Conservation (phyloP, 92 coral and sea anemone species). For the Palythoa grandiflora region DNA sequence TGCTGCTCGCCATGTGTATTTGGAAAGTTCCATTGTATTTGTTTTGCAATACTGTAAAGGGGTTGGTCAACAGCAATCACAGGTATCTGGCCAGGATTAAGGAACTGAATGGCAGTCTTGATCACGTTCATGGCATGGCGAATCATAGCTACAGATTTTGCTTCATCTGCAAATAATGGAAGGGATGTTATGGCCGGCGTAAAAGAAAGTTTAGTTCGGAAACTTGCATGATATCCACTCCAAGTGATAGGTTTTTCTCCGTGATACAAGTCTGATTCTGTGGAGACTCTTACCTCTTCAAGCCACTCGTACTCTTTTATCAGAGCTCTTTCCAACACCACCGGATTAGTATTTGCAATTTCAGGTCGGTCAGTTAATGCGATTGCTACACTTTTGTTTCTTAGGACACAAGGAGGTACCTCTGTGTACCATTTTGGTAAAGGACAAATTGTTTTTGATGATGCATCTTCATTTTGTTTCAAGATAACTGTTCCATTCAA, state of each 20-base stretch:
- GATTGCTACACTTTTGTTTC: conserved; percentile 11
- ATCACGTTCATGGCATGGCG: conserved; percentile 49
- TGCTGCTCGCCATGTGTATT: conserved; percentile 16
- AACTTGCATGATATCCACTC: background rate
- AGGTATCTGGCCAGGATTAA: conserved; percentile 50
- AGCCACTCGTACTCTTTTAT: background rate
- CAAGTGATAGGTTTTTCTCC: background rate
- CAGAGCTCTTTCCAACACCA: background rate
- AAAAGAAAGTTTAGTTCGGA: background rate
- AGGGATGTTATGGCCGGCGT: background rate
- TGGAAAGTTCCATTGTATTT: background rate
- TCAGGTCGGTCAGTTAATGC: background rate
- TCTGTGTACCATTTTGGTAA: conserved; percentile 26
- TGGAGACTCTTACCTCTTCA: background rate
- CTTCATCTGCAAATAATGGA: background rate
- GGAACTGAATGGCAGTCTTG: conserved; percentile 32
- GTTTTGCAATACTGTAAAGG: background rate
- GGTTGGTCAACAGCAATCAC: conserved; percentile 45
- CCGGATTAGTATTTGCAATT: background rate
- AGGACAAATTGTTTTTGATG: background rate
- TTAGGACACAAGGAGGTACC: background rate
- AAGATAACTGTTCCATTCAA: conserved; percentile 3
- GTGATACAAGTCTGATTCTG: background rate
- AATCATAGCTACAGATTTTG: conserved; percentile 37
- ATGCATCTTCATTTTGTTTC: background rate